Evolutionary conservation across 2,113 vertebrate species (phyloP).

Genomic region (Pipra filicauda): DNA sequence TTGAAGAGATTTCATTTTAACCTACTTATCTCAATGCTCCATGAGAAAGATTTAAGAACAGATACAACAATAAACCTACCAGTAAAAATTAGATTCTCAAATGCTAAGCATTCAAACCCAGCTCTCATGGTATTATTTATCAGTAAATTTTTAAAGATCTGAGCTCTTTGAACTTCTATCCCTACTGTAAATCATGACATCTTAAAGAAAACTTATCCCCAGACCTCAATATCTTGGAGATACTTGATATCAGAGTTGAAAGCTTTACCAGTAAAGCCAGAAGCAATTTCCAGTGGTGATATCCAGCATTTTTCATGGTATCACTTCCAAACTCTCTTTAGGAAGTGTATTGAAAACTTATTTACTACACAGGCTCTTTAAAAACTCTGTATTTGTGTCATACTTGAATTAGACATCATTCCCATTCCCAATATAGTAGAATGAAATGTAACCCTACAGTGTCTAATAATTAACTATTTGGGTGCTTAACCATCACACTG

Average conservation of each 20-base stretch:
- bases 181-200: background rate
- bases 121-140: background rate
- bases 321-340: background rate
- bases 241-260: background rate
- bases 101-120: background rate
- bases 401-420: background rate
- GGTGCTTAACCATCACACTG: background rate
- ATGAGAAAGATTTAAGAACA: background rate
- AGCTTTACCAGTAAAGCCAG: background rate
- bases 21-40: background rate
- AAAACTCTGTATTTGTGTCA: background rate
- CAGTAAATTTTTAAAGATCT: background rate
- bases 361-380: background rate
- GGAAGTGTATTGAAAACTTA: background rate
- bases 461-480: too few relatives aligned
- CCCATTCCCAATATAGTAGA: background rate
- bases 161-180: background rate
- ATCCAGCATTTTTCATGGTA: background rate
- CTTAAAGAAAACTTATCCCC: background rate
- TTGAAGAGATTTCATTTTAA: conserved; percentile 24
- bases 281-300: background rate
- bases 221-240: background rate
- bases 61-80: background rate
- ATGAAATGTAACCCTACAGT: background rate
- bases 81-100: background rate